A percentile compares a stretch with the other conserved stretches of the same genome.
Evolutionary conservation across 2,113 vertebrate genomes (phyloP).

Genomic region (Proteles cristata): DNA sequence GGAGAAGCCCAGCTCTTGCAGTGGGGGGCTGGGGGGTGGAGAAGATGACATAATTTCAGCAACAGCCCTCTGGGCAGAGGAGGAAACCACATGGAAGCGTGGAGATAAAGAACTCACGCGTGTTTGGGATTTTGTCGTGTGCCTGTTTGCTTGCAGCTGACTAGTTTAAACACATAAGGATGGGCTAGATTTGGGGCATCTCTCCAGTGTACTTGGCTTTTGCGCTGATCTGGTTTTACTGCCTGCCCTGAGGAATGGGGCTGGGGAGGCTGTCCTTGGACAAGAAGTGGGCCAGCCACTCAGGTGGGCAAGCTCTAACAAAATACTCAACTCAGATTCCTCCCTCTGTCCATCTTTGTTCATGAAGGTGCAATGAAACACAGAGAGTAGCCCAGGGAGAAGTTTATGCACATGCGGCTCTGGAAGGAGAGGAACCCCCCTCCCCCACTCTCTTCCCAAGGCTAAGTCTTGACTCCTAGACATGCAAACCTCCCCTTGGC

Average conservation of each 20-base stretch:
- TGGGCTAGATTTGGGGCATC: background rate
- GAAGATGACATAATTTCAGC: background rate
- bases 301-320: constrained; percentile 51
- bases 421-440: background rate
- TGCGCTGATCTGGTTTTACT: constrained; percentile 74
- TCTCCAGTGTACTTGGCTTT: constrained; percentile 60
- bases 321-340: background rate
- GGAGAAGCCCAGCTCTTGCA: background rate
- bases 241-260: constrained; percentile 55
- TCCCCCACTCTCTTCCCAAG: rapidly evolving
- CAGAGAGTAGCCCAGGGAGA: background rate
- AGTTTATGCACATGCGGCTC: background rate
- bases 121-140: constrained; percentile 54
- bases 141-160: background rate
- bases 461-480: background rate
- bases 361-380: too few species aligned
- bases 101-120: background rate
- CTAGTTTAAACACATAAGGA: constrained; percentile 70
- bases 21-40: background rate
- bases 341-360: background rate
- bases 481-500: background rate
- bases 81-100: background rate
- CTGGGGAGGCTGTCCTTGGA: constrained; percentile 75
- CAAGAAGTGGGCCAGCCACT: constrained; percentile 70
- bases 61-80: too few species aligned